These are phyloP conservation scores for Philaethria dido DNA, from an alignment of 2,888 invertebrate genomes.

Conservation along the genomic window DNA sequence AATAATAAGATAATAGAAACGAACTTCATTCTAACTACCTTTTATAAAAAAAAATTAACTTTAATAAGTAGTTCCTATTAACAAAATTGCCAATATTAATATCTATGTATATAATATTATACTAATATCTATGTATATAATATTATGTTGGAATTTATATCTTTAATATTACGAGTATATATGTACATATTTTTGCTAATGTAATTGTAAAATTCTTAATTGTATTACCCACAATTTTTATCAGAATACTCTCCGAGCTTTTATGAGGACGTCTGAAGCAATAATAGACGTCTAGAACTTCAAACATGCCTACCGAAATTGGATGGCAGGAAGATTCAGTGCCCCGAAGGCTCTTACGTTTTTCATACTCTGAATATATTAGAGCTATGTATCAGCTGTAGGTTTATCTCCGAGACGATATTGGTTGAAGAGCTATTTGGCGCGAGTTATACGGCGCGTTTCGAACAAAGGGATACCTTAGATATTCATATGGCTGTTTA, in stretches of 20 bases:
- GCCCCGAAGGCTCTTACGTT: conserved; percentile 54
- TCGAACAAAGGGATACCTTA: conserved; percentile 24
- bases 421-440: conserved; percentile 33
- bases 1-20: too few relatives aligned
- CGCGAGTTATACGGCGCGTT: conserved; percentile 16
- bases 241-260: neutral
- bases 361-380: conserved; percentile 62
- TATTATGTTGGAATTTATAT: too few relatives aligned
- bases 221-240: neutral
- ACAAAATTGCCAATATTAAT: too few relatives aligned
- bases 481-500: conserved; percentile 17
- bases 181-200: too few relatives aligned
- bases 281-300: conserved; percentile 36
- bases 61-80: too few relatives aligned
- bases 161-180: too few relatives aligned
- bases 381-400: conserved; percentile 47
- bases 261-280: conserved; percentile 27
- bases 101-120: too few relatives aligned
- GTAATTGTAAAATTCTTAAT: neutral
- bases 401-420: conserved; percentile 44
- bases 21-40: too few relatives aligned
- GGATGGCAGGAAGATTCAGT: conserved; percentile 48
- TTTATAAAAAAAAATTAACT: too few relatives aligned
- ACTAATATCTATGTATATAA: too few relatives aligned
- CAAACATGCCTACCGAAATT: conserved; percentile 40